phyloP scores from a whole-genome alignment of 1,140 invertebrate genomes.

The Drosophila obscura region DNA sequence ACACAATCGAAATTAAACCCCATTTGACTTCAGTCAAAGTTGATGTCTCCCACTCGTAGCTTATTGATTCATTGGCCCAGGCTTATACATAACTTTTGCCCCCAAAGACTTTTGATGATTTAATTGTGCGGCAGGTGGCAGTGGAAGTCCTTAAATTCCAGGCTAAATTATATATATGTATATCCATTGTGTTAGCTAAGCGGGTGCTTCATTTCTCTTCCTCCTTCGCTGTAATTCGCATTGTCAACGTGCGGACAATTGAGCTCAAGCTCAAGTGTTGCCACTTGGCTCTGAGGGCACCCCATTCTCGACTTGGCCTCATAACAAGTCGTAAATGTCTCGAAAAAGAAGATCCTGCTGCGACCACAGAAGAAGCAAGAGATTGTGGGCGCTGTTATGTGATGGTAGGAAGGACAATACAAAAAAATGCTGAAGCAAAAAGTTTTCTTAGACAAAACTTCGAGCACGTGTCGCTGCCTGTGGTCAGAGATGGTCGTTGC shows the following conservation, averaged over 20 bases:
- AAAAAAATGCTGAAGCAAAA: slow-evolving; percentile 40
- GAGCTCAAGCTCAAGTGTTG: slow-evolving; percentile 76
- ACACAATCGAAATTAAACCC: neutral
- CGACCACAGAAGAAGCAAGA: neutral
- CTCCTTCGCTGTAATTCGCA: slow-evolving; percentile 41
- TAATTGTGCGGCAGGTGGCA: slow-evolving; percentile 43
- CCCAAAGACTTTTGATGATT: slow-evolving; percentile 34
- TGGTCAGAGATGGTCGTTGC: slow-evolving; percentile 1
- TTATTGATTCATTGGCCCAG: neutral
- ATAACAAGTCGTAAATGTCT: slow-evolving; percentile 72
- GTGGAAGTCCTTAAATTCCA: slow-evolving; percentile 31
- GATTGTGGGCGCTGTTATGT: slow-evolving; percentile 10
- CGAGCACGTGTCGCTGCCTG: slow-evolving; percentile 35
- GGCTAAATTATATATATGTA: neutral
- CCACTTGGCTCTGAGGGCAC: slow-evolving; percentile 35
- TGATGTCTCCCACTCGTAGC: neutral
- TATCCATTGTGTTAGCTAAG: slow-evolving; percentile 4
- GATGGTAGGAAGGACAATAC: slow-evolving; percentile 8
- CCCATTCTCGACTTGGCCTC: slow-evolving; percentile 28
- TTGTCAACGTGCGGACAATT: slow-evolving; percentile 78
- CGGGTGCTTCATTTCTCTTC: slow-evolving; percentile 5
- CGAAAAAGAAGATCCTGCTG: slow-evolving; percentile 37
- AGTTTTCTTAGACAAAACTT: slow-evolving; percentile 42
- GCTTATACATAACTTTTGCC: neutral
- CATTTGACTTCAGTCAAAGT: slow-evolving; percentile 17